Percentiles rank a stretch among this genome's conserved stretches.
Evolutionary conservation across 2,888 invertebrate species (phyloP).

Genomic region (Tetragonula carbonaria): DNA sequence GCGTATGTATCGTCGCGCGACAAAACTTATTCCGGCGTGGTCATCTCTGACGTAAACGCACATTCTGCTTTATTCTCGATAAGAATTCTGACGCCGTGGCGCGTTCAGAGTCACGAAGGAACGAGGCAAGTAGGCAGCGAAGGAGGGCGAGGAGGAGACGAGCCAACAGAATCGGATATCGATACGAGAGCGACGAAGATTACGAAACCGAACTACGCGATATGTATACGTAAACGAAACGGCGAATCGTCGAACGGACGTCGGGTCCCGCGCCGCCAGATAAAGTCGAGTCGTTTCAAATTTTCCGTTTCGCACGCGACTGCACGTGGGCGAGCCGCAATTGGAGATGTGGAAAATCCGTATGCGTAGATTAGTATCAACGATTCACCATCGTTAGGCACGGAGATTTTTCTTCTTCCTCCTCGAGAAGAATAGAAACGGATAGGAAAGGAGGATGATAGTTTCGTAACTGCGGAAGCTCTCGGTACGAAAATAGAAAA

Average conservation of each 20-base stretch:
- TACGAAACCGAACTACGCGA: conserved; percentile 57
- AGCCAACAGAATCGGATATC: conserved; percentile 46
- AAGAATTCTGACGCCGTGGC: conserved; percentile 79
- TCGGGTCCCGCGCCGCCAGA: too few relatives aligned
- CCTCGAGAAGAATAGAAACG: too few relatives aligned
- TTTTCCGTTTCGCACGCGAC: too few relatives aligned
- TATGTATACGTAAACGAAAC: not conserved
- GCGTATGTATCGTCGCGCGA: conserved; percentile 24
- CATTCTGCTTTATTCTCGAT: conserved; percentile 69
- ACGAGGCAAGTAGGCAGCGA: conserved; percentile 32
- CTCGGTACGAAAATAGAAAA: too few relatives aligned
- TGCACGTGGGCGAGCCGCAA: too few relatives aligned
- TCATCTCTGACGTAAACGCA: conserved; percentile 74
- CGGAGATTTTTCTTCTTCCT: too few relatives aligned
- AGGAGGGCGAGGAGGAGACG: conserved; percentile 11
- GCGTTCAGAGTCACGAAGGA: conserved; percentile 68
- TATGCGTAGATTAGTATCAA: too few relatives aligned
- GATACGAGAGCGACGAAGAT: conserved; percentile 55
- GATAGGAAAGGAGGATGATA: too few relatives aligned
- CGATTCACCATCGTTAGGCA: too few relatives aligned
- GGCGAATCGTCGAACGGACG: conserved; percentile 6
- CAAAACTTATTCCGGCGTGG: conserved; percentile 61
- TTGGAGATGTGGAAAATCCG: too few relatives aligned
- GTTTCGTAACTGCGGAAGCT: too few relatives aligned
- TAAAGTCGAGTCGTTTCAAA: conserved; percentile 15